Conservation (phyloP, 2,113 vertebrate genomes). For the Hassar affinis region DNA sequence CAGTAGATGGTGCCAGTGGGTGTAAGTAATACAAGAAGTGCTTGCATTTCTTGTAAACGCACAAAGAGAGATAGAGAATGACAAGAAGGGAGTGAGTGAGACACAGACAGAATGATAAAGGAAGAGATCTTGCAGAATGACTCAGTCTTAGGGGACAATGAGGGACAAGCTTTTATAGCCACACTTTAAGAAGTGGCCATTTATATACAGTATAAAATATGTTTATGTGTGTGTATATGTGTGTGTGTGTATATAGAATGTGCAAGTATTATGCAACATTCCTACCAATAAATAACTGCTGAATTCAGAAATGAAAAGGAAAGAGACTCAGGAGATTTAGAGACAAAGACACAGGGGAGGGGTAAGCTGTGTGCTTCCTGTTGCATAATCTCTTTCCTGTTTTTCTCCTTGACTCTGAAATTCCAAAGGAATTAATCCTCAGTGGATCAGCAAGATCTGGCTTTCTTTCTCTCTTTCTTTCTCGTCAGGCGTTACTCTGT, state of each 20-base stretch:
- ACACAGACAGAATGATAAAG: too few species aligned
- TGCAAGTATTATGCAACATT: not conserved
- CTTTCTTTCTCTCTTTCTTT: not conserved
- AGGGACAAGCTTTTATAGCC: not conserved
- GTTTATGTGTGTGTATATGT: not conserved
- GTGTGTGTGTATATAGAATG: not conserved
- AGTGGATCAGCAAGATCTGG: not conserved
- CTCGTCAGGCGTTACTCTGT: not conserved
- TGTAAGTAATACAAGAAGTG: not conserved
- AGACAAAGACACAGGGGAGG: not conserved
- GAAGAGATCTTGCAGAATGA: not conserved
- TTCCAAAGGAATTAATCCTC: constrained; percentile 40
- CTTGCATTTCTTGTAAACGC: not conserved
- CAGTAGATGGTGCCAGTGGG: not conserved
- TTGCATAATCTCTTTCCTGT: constrained; percentile 28
- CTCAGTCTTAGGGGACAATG: not conserved
- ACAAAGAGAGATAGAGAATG: not conserved
- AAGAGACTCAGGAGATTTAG: not conserved
- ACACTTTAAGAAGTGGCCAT: not conserved
- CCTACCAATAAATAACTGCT: not conserved
- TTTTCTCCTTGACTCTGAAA: not conserved
- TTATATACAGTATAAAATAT: too few species aligned
- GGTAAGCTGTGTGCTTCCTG: not conserved
- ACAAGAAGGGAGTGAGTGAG: not conserved
- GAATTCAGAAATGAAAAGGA: not conserved